These are phyloP conservation scores for Lutraria lutraria DNA, from an alignment of 2,888 invertebrate species.

Conservation along the genomic window DNA sequence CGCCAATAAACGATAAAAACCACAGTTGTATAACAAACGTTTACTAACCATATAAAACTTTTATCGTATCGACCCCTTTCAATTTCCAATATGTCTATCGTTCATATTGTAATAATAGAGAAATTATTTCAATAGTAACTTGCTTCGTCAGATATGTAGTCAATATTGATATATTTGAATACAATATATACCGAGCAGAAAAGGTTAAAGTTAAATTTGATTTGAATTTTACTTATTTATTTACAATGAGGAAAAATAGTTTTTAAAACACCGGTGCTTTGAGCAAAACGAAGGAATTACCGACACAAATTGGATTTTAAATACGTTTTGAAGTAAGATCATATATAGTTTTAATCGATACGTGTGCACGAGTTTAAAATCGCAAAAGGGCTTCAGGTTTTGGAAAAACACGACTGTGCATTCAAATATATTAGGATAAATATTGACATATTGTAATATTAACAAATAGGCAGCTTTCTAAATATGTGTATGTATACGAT, in stretches of 20 bases:
- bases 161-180: conserved; percentile 14
- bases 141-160: neutral
- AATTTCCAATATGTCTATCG: conserved; percentile 3
- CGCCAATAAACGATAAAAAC: neutral
- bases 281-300: neutral
- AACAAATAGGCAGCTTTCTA: neutral
- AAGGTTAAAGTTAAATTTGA: conserved; percentile 8
- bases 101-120: neutral
- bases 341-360: neutral
- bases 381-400: neutral
- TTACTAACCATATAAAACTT: conserved; percentile 3
- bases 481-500: neutral
- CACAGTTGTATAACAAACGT: neutral
- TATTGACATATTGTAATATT: neutral
- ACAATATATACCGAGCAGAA: neutral
- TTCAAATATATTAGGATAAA: neutral
- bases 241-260: neutral
- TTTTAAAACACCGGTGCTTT: neutral
- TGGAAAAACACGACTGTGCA: neutral
- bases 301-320: neutral
- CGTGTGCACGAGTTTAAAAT: neutral
- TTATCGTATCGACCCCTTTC: conserved; percentile 19
- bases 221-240: neutral
- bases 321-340: neutral
- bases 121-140: conserved; percentile 9